These are phyloP conservation scores for Alouatta palliata DNA, from an alignment of 2,113 vertebrate species.

Conservation along the genomic window DNA sequence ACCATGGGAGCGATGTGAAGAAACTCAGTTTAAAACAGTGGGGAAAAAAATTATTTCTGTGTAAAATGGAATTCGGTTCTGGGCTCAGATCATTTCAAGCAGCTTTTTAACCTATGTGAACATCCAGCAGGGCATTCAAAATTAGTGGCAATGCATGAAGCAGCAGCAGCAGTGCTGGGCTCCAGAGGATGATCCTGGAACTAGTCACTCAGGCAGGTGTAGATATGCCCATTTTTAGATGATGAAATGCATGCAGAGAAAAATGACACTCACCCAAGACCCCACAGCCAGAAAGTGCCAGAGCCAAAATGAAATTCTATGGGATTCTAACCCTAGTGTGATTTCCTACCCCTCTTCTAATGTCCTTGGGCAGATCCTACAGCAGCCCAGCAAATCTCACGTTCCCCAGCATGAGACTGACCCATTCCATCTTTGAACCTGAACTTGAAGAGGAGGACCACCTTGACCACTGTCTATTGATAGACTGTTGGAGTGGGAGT, in stretches of 20 bases:
- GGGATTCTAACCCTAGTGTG: neutral
- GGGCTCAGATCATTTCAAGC: neutral
- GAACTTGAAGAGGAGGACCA: neutral
- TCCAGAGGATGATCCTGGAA: neutral
- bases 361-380: neutral
- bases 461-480: neutral
- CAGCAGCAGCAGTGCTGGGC: accelerated
- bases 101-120: neutral
- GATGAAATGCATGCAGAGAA: neutral
- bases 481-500: neutral
- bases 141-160: neutral
- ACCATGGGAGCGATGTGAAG: neutral
- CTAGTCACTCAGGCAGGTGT: neutral
- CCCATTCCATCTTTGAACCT: neutral
- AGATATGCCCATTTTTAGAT: neutral
- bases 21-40: neutral
- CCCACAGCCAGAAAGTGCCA: neutral
- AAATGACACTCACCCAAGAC: neutral
- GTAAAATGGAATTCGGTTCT: neutral
- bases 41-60: neutral
- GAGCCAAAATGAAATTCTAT: accelerated
- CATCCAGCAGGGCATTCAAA: neutral
- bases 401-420: neutral
- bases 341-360: neutral
- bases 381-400: neutral